phyloP scores from a whole-genome alignment of 2,888 invertebrate species.

The Venustoraphidia nigricollis region DNA sequence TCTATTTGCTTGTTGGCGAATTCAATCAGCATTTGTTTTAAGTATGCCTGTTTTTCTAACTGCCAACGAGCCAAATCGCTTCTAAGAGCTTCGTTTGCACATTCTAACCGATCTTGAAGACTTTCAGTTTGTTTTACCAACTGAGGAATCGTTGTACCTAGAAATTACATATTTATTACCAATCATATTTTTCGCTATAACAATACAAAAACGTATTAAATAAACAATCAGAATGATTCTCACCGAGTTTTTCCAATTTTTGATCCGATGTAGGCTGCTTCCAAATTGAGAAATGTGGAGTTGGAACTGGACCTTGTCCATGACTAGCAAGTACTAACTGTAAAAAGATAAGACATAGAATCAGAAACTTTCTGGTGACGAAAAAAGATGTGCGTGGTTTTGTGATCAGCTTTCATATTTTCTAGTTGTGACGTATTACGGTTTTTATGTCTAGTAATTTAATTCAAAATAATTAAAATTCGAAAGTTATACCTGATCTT shows the following conservation, averaged over 20 bases:
- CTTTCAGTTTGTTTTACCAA: conserved; percentile 33
- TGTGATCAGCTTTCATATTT: too few relatives aligned
- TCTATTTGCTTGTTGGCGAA: conserved; percentile 49
- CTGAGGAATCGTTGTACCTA: conserved; percentile 31
- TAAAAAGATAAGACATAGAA: conserved; percentile 7
- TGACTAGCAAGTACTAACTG: conserved; percentile 16
- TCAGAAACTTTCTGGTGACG: too few relatives aligned
- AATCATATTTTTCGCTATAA: not conserved
- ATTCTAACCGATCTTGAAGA: conserved; percentile 45
- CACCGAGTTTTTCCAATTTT: conserved; percentile 32
- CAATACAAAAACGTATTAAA: not conserved
- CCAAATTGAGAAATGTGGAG: conserved; percentile 32
- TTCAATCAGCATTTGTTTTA: conserved; percentile 42
- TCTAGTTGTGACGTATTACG: too few relatives aligned
- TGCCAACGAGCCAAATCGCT: conserved; percentile 55
- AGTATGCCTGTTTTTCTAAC: conserved; percentile 42
- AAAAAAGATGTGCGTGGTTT: too few relatives aligned
- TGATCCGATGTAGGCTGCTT: conserved; percentile 42
- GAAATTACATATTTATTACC: conserved; percentile 16
- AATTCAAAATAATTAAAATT: conserved; percentile 1
- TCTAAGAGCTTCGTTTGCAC: conserved; percentile 50
- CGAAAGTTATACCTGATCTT: conserved; percentile 35
- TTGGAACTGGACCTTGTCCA: not conserved
- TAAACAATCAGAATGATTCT: conserved; percentile 4
- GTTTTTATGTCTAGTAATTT: too few relatives aligned